Conservation (phyloP, 2,888 invertebrate species). For the Quadroppia sp. region DNA sequence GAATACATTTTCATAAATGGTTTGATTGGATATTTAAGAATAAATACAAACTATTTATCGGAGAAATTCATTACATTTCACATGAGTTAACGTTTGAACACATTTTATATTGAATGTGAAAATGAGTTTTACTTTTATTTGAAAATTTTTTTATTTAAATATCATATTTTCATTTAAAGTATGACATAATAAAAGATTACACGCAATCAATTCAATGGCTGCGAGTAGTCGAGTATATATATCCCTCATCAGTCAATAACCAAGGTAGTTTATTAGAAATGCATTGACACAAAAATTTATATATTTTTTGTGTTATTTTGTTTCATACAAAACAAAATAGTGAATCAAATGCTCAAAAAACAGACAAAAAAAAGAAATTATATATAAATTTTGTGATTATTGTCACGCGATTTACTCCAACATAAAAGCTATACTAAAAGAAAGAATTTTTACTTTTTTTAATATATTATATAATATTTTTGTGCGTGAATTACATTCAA, state of each 20-base stretch:
- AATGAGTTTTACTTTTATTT: neutral
- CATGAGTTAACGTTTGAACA: too few species aligned
- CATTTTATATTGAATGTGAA: conserved; percentile 1
- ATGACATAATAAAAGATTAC: neutral
- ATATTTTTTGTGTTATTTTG: too few species aligned
- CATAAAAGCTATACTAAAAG: neutral
- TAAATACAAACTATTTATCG: neutral
- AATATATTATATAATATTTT: too few species aligned
- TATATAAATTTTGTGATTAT: conserved; percentile 13
- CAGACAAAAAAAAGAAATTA: neutral
- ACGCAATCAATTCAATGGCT: neutral
- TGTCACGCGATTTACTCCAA: conserved; percentile 3
- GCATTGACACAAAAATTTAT: too few species aligned
- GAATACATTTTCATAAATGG: neutral
- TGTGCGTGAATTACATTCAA: neutral
- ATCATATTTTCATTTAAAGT: neutral
- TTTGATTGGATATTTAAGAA: neutral
- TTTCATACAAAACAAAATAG: neutral
- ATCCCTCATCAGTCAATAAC: neutral
- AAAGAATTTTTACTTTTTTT: neutral
- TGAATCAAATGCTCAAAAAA: neutral
- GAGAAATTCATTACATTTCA: neutral
- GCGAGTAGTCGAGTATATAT: neutral
- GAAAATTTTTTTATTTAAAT: neutral
- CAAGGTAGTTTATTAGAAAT: too few species aligned